A percentile compares a stretch with the other conserved stretches of the same genome.
Conservation (phyloP, 1,140 invertebrate species). For the Apis florea region DNA sequence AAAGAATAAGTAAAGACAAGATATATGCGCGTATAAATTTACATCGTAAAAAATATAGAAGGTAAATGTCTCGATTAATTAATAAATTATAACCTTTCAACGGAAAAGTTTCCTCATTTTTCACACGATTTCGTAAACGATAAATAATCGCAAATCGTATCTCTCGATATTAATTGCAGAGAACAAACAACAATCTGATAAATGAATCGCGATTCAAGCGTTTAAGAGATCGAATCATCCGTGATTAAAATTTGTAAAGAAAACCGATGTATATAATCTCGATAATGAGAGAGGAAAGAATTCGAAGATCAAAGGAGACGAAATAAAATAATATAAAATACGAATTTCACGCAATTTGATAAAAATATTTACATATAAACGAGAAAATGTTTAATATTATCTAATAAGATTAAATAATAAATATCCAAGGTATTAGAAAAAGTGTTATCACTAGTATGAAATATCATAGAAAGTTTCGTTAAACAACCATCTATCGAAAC, state of each 20-base stretch:
- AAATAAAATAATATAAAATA: no score
- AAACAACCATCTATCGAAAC: no score
- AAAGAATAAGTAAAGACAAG: no score
- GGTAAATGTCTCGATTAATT: neutral
- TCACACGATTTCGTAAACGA: constrained; percentile 21
- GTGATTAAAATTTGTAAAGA: neutral
- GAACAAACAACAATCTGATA: constrained; percentile 1
- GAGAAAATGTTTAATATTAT: no score
- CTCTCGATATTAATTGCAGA: neutral
- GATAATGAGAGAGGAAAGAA: neutral
- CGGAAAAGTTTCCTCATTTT: constrained; percentile 3
- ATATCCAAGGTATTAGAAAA: neutral
- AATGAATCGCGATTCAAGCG: constrained; percentile 9
- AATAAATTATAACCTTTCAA: constrained; percentile 1
- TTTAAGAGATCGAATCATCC: constrained; percentile 7
- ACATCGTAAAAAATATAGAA: no score
- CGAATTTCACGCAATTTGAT: neutral
- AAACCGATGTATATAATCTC: constrained; percentile 3
- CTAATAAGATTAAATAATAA: neutral
- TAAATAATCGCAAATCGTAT: neutral
- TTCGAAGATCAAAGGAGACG: constrained; percentile 1
- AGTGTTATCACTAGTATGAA: no score
- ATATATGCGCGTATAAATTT: no score
- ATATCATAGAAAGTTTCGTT: no score
- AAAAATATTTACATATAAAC: no score